Evolutionary conservation across 2,888 invertebrate genomes (phyloP).

Genomic region (Dasypogon diadema): DNA sequence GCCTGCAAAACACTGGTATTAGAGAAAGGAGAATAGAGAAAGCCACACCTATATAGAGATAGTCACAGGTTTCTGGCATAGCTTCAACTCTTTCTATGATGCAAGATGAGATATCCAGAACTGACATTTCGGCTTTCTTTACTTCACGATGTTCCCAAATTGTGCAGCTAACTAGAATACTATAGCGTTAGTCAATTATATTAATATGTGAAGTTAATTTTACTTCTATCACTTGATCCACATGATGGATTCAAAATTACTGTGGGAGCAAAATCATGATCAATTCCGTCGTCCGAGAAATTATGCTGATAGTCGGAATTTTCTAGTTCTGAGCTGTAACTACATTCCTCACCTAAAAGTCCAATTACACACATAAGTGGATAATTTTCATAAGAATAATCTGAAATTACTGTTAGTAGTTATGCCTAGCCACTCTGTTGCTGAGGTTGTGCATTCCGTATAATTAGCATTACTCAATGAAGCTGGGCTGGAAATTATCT

Average conservation of each 20-base stretch:
- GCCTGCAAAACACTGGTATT: conserved; percentile 72
- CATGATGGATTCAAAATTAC: conserved; percentile 79
- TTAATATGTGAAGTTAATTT: neutral
- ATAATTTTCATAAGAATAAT: too few relatives aligned
- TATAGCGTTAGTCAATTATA: too few relatives aligned
- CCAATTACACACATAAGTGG: too few relatives aligned
- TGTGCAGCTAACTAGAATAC: conserved; percentile 89
- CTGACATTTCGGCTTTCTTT: conserved; percentile 93
- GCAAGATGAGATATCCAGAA: conserved; percentile 93
- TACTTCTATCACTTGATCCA: conserved; percentile 81
- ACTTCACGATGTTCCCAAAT: conserved; percentile 93
- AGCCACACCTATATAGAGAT: conserved; percentile 78
- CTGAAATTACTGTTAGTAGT: conserved; percentile 84
- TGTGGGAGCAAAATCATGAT: conserved; percentile 79
- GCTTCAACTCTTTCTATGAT: conserved; percentile 93
- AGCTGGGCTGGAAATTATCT: conserved; percentile 74
- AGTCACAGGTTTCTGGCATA: conserved; percentile 83
- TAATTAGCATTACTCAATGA: conserved; percentile 64
- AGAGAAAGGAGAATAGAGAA: conserved; percentile 74
- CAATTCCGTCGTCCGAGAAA: conserved; percentile 70
- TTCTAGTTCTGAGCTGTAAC: conserved; percentile 83
- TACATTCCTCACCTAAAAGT: conserved; percentile 77
- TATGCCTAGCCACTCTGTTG: conserved; percentile 89
- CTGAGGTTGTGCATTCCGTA: conserved; percentile 73
- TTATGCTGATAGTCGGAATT: conserved; percentile 73